These are phyloP conservation scores for Steinernema khuongi DNA, from an alignment of 1,140 invertebrate genomes.

Conservation along the genomic window DNA sequence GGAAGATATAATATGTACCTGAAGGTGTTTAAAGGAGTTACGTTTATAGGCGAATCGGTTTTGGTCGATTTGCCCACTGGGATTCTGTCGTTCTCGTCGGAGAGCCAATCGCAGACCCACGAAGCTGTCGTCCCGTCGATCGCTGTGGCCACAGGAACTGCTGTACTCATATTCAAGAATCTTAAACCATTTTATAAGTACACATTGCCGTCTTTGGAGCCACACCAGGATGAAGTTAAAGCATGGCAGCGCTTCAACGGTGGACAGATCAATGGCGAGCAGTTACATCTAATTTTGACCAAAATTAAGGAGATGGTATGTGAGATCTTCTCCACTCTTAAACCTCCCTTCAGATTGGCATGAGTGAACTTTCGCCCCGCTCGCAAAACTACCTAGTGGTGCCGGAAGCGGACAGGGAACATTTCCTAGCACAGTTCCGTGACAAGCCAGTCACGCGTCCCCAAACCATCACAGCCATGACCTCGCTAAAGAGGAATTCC, in stretches of 20 bases:
- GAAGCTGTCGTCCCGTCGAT: slow-evolving; percentile 21
- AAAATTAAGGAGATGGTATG: not conserved
- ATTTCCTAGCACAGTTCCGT: not conserved
- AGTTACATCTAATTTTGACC: not conserved
- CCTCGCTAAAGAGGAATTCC: not conserved
- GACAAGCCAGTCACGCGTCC: not conserved
- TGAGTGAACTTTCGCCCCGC: not conserved
- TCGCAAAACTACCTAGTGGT: not conserved
- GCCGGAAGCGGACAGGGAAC: not conserved
- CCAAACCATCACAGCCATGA: not conserved
- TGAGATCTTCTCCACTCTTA: slow-evolving; percentile 19
- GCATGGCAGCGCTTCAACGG: slow-evolving; percentile 5
- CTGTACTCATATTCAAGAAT: slow-evolving; percentile 25
- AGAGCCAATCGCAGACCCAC: not conserved
- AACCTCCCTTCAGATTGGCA: not conserved
- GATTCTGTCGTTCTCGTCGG: not conserved
- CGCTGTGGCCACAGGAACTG: slow-evolving; percentile 21
- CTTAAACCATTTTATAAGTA: slow-evolving; percentile 32
- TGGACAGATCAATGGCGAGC: not conserved
- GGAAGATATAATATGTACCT: slow-evolving; percentile 1
- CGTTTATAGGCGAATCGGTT: not conserved
- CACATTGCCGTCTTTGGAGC: slow-evolving; percentile 3
- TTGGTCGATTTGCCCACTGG: not conserved
- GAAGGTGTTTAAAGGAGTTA: not conserved
- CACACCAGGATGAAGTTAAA: slow-evolving; percentile 8